phyloP scores from a whole-genome alignment of 1,140 invertebrate species.

The Parapsyche elsis region DNA sequence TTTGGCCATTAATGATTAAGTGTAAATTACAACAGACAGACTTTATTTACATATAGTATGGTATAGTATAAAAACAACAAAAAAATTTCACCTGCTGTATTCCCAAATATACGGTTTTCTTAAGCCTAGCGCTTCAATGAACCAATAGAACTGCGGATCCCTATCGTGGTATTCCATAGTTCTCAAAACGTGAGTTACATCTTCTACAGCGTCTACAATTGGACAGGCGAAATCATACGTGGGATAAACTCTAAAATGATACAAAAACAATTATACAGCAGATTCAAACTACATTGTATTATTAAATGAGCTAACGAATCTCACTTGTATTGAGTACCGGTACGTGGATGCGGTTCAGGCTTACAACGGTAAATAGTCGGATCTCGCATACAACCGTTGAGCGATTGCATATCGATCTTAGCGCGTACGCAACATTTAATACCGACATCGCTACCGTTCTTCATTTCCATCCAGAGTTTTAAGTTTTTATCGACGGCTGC shows the following conservation, averaged over 20 bases:
- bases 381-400: slow-evolving; percentile 97
- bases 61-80: slow-evolving; percentile 6
- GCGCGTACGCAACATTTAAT: slow-evolving; percentile 93
- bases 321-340: slow-evolving; percentile 96
- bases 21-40: too few relatives aligned
- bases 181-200: slow-evolving; percentile 95
- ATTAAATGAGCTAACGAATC: slow-evolving; percentile 54
- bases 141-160: slow-evolving; percentile 98
- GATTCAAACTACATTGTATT: slow-evolving; percentile 16
- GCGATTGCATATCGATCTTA: slow-evolving; percentile 97
- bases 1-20: too few relatives aligned
- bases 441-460: slow-evolving; percentile 81
- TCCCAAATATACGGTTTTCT: slow-evolving; percentile 95
- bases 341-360: slow-evolving; percentile 90
- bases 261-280: slow-evolving; percentile 44
- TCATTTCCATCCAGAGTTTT: slow-evolving; percentile 95
- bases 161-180: slow-evolving; percentile 99
- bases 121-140: slow-evolving; percentile 86
- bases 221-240: slow-evolving; percentile 99
- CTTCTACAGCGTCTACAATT: slow-evolving; percentile 97
- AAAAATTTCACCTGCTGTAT: slow-evolving; percentile 75
- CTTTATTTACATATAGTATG: slow-evolving; percentile 3
- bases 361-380: slow-evolving; percentile 99
- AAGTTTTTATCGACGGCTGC: slow-evolving; percentile 89
- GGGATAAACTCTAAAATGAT: slow-evolving; percentile 89